Base-by-base conservation (phyloP, 2,888 invertebrate species). In the Microplitis deprimator region DNA sequence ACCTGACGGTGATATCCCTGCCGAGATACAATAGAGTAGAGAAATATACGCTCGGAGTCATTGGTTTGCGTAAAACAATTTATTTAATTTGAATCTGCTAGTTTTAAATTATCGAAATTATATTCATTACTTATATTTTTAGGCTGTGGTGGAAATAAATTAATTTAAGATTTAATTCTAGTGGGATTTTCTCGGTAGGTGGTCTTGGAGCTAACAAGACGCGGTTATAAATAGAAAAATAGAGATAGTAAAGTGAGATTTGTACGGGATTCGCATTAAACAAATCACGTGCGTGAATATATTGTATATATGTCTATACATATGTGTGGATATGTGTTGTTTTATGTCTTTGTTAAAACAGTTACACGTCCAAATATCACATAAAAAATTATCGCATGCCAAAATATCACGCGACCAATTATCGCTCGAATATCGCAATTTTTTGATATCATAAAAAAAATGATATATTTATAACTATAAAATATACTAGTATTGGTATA, bases 1-100 rank as follows among this genome's bases (percentile, higher is more conserved):
- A 88, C 84, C 85, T 83, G 64, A 85, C 87, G 85, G 85, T 83
- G 86, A 86, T 86, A 86, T 84, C 83, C 84, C 75, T 77, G 79
- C 78, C 83, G 84, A 85, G 86, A 87, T 86, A 87, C 65, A 65
- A 62, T 59, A 62, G 39, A 29, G 29, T 29, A 68, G 40, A 68
- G 70, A 73, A 77, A 74, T 77, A 64, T 73, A 77, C 68, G 68
- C 65, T n/a, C 5, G 39, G 38, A 16, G 20, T 0, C 10, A 13
- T 29, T 50, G 60, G 16, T n/a, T 41, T 20, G 60, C 61, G 62
- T 16, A 40, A 38, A 29, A 29, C 29, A 29, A 29, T 29, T 29
- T 29, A 29, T 29, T 29, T 29, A 4, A 29, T 29, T 29, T 29
- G 3, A 29, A 29, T 29, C 20, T 29, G 29, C 3, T 29, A 29